Evolutionary conservation across 2,797 vertebrate species (phyloP), one percentile per base, ranked within the genome.

Genomic region (Salmo trutta): DNA sequence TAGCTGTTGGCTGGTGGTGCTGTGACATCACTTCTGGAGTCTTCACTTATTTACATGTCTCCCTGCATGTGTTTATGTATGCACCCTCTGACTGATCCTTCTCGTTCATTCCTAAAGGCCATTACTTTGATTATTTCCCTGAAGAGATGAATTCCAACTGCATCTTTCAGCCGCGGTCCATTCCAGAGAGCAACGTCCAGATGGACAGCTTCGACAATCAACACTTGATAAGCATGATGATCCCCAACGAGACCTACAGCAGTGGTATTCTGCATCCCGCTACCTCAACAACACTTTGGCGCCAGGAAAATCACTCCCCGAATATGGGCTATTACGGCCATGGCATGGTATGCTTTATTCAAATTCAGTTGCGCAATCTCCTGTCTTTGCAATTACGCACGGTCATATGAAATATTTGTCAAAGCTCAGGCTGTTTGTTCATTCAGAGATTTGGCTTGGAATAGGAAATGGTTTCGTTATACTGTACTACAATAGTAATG

Each of bases 251-350:
- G 24, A 83, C 74, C 0, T 65, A 85, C 74, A 81, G 73, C 83
- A 76, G 5, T 72, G 8, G 73, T 19, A 15, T 80, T 53, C 73
- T 93, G 81, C 83, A 76, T 3, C 41, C 91, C 10, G 75, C 82
- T 1, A 88, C 93, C 65, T 84, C 87, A 0, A 31, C 89, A 51
- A 87, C 92, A 15, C 80, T 90, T 21, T 95, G 89, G 91, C 82
- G 80, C 70, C 89, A 94, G 0, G 96, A 93, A 5, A 62, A 86
- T 83, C 90, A 93, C 79, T 95, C 95, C 82, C 88, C 93, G 0
- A 85, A 93, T 51, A 87, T 93, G 4, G 94, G 95, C 82, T 94
- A 90, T 86, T 95, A 94, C 80, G 94, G 87, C 76, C 93, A 93
- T 68, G 94, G 82, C 79, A 89, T 95, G 96, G 97, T 79, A 71